Evolutionary conservation across 2,797 vertebrate genomes (phyloP), one percentile per base, ranked within the genome.

Genomic region (Lepilemur ruficaudatus): DNA sequence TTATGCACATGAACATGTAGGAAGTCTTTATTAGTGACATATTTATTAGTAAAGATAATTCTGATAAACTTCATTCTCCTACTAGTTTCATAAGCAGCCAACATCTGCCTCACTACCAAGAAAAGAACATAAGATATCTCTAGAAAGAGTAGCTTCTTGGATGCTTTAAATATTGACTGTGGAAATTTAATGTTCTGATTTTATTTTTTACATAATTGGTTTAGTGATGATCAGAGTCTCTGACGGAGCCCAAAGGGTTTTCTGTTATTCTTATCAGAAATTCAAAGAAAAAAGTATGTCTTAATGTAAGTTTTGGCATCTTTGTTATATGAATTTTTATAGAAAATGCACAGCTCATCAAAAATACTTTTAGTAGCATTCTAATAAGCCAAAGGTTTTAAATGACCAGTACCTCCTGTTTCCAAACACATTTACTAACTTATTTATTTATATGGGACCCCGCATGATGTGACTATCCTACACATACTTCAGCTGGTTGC

Each of bases 331-430:
- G 59, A 28, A 65, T 93, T 76, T 90, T 48, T 78, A 3, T 90
- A 88, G 70, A 52, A 97, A 81, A 76, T 25, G 17, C n/a, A 48
- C 22, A 65, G 43, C 28, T 95, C 73, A 93, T 93, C 69, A 83
- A 83, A 91, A 91, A 75, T 59, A 28, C 15, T 94, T n/a, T 93
- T 52, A 76, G 65, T 87, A 65, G 32, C 28, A 63, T 17, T 94
- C 30, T 81, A 48, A 2, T 79, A 84, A 93, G 69, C 35, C 52
- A 92, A 52, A 63, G 20, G 22, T 83, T 81, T 93, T 89, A 18
- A 93, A 28, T 85, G 43, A 75, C 23, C 38, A 46, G 50, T 63
- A 72, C 35, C 41, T 89, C 4, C 30, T 92, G 28, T 95, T 95
- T 94, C 59, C 48, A 86, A 9, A 78, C n/a, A 55, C 9, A 41